Base-by-base conservation (phyloP, 2,888 invertebrate species). In the Mactromeris polynyma region DNA sequence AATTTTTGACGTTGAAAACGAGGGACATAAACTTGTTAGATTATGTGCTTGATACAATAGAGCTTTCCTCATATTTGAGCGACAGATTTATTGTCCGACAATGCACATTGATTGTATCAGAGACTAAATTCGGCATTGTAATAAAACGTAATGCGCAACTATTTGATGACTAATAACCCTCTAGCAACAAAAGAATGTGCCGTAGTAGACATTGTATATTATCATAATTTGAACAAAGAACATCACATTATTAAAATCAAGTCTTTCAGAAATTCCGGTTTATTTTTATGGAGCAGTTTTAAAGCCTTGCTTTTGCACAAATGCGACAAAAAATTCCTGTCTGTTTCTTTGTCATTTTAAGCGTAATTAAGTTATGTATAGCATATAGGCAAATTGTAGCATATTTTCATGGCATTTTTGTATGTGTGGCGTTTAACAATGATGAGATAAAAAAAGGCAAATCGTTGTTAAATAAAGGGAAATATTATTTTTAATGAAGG, bases 161-260 rank as follows among this genome's bases (percentile, higher is more conserved):
- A 73, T 73, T 73, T 73, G 33, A 73, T 73, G 73, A 73, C 73
- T 73, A 73, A 73, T 73, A 26, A 73, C 33, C 73, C 11, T 73
- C 73, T 73, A 33, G 73, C 73, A 17, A 73, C 73, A 33, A 73
- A 73, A 73, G 73, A 73, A 73, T 73, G n/a, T 33, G 17, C 14
- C 4, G 36, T 2, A 11, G 73, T 17, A 73, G 73, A 73, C 36
- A 33, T 36, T 17, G 33, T 73, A 33, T 73, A 73, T 69, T 69
- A 69, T 73, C 73, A 33, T 36, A 33, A 36, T 21, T 73, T 33
- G 17, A 73, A 73, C 33, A 73, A 73, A 73, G 36, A 36, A 73
- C 19, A 36, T 73, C 36, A 33, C 26, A 19, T 73, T 73, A 73
- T 73, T 73, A 36, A 73, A 73, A 36, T 58, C n/a, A 58, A 9